phyloP scores from a whole-genome alignment of 2,113 vertebrate genomes.

The Albula glossodonta region DNA sequence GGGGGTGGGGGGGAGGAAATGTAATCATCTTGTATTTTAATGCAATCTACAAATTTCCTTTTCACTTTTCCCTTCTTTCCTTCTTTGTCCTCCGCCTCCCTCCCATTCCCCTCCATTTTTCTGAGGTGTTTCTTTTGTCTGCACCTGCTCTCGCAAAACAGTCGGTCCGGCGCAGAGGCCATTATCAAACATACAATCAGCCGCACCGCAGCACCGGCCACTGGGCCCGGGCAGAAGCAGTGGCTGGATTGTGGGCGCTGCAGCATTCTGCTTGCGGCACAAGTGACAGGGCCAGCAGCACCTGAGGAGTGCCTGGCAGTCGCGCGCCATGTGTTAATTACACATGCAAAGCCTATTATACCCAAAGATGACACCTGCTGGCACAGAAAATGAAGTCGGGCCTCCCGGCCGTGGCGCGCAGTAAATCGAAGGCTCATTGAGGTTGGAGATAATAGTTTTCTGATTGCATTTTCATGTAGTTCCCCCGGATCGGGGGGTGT shows the following conservation, averaged over 20 bases:
- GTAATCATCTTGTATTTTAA: neutral
- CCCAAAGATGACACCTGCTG: conserved; percentile 91
- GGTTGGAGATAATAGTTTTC: conserved; percentile 77
- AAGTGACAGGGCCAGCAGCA: conserved; percentile 69
- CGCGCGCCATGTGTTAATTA: conserved; percentile 92
- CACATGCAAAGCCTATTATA: conserved; percentile 89
- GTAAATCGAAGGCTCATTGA: conserved; percentile 75
- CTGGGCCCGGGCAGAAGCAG: neutral
- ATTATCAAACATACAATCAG: conserved; percentile 1
- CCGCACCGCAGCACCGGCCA: conserved; percentile 3
- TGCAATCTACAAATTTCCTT: conserved; percentile 1
- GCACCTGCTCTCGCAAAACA: conserved; percentile 60
- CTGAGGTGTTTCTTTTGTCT: conserved; percentile 63
- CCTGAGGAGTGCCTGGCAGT: conserved; percentile 73
- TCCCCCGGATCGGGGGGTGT: conserved; percentile 61
- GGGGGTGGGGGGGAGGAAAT: neutral
- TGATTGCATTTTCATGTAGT: conserved; percentile 71
- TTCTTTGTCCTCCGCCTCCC: conserved; percentile 2
- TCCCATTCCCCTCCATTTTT: conserved; percentile 15
- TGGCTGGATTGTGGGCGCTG: neutral
- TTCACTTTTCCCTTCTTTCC: conserved; percentile 6
- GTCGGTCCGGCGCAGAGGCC: conserved; percentile 38
- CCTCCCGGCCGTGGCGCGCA: conserved; percentile 69
- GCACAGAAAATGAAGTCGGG: conserved; percentile 86
- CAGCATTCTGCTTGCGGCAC: conserved; percentile 51